These are phyloP conservation scores for Puma concolor DNA, from an alignment of 2,113 vertebrate species.

Conservation along the genomic window DNA sequence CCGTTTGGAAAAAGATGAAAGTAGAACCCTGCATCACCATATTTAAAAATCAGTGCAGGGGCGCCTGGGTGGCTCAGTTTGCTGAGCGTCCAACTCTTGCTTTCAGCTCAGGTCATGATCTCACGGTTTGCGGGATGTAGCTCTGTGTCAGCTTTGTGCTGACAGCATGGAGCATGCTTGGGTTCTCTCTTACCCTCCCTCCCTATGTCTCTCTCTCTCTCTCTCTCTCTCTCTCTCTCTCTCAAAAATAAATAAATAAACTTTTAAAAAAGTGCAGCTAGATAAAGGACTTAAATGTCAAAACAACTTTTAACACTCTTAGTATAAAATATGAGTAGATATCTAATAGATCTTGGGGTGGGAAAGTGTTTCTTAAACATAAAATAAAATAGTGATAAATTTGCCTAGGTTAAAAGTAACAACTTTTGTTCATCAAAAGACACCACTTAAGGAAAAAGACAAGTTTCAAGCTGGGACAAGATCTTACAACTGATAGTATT, in stretches of 20 bases:
- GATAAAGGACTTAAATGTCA: conserved; percentile 12
- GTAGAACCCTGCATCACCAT: not conserved
- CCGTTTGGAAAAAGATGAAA: conserved; percentile 18
- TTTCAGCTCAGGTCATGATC: too few species aligned
- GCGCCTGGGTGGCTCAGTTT: not conserved
- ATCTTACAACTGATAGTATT: conserved; percentile 31
- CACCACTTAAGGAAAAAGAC: conserved; percentile 17
- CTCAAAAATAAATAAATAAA: too few species aligned
- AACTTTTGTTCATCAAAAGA: conserved; percentile 37
- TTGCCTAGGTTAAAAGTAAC: conserved; percentile 44
- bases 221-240: too few species aligned
- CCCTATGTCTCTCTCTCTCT: too few species aligned
- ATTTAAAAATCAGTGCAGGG: not conserved
- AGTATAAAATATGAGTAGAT: conserved; percentile 11
- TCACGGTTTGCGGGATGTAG: too few species aligned
- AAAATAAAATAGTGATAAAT: conserved; percentile 58
- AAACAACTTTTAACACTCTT: not conserved
- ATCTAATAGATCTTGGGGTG: not conserved
- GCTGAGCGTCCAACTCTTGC: not conserved
- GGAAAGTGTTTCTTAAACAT: not conserved
- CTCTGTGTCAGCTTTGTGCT: too few species aligned
- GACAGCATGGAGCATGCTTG: too few species aligned
- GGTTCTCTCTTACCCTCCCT: too few species aligned
- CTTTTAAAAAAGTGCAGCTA: not conserved
- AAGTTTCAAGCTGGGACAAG: conserved; percentile 8